Base-by-base conservation (phyloP, 1,140 invertebrate species). In the Drosophila micromelanica region DNA sequence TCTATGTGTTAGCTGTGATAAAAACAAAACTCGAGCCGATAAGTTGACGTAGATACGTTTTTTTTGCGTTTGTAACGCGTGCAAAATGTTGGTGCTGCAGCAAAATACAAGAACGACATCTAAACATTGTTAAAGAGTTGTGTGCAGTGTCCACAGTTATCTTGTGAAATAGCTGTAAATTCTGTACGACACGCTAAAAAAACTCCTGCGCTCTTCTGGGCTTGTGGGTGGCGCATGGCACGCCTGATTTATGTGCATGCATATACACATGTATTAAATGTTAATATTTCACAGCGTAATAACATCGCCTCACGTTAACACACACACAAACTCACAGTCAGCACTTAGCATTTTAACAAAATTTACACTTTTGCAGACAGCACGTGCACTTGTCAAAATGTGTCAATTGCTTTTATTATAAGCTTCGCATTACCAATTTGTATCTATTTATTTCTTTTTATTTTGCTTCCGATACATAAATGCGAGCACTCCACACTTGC, bases 201-300 rank as follows among this genome's bases (percentile, higher is more conserved):
- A 78, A 81, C 82, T 82, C 75, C 79, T 81, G 45, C 27, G 43
- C 75, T 76, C 32, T 57, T 35, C 49, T 49, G 9, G 52, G 6
- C 30, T 60, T 1, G 30, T 60, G 54, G 61, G 38, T 51, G 70
- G 54, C 40, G 23, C 55, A 60, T 20, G 62, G 46, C 54, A 67
- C 64, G 49, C 30, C 48, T 61, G 63, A 73, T 63, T 70, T 70
- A 70, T 63, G 17, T 35, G 37, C 40, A 63, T 32, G 30, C 65
- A 69, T 38, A 11, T 11, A 32, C 13, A 37, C 48, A 48, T 46
- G 9, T 40, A 52, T 49, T 40, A 61, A 49, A 60, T 67, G 62
- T 55, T 65, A 72, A 55, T 55, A 63, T 40, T 38, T 40, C 20
- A 54, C 30, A 68, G 12, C 17, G 37, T 52, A 68, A 63, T 63